Conservation (phyloP, 2,113 vertebrate genomes). For the Corythaeola cristata region DNA sequence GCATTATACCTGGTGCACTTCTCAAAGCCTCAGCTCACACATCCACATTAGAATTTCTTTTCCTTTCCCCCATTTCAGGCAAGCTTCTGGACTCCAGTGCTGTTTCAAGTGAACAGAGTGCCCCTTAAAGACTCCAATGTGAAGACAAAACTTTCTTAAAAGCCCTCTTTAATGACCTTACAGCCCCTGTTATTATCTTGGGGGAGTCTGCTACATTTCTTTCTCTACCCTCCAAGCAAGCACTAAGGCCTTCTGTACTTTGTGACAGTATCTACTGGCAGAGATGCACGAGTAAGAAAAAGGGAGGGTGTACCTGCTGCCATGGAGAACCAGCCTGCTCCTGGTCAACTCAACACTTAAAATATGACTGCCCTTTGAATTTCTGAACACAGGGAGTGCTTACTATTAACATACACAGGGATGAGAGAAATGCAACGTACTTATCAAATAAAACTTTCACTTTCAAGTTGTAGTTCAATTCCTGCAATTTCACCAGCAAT, state of each 20-base stretch:
- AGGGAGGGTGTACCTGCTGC: neutral
- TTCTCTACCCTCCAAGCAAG: neutral
- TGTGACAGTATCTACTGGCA: neutral
- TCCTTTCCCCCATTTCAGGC: neutral
- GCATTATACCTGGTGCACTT: neutral
- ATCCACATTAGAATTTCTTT: fast-evolving
- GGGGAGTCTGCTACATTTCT: neutral
- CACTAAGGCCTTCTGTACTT: neutral
- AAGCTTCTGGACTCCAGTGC: neutral
- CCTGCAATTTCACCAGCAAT: constrained; percentile 91
- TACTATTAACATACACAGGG: neutral
- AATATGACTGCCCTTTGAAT: neutral
- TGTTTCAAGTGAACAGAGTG: neutral
- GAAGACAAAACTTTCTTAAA: neutral
- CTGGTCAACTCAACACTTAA: neutral
- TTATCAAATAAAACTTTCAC: constrained; percentile 96
- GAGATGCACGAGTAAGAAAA: neutral
- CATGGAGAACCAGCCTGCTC: neutral
- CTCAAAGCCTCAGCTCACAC: neutral
- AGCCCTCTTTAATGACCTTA: neutral
- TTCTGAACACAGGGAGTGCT: neutral
- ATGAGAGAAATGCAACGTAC: constrained; percentile 77
- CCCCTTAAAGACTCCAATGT: neutral
- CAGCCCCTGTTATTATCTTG: neutral
- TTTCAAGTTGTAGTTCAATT: constrained; percentile 94